Conservation (phyloP, 2,797 vertebrate species). For the Clarias pachynema region DNA sequence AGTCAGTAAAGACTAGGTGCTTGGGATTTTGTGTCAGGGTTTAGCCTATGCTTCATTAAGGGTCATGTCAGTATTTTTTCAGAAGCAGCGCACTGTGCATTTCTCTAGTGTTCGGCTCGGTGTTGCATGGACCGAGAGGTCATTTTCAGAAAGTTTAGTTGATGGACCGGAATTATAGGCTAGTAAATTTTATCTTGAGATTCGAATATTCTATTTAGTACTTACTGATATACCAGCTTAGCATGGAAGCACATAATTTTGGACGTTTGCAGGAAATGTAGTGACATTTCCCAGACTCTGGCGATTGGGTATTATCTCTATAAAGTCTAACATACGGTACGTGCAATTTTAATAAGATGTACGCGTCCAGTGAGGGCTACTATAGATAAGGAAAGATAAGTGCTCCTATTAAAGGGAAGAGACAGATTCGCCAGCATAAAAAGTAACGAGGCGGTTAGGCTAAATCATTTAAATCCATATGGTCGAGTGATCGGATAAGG, state of each 20-base stretch:
- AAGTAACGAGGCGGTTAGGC: slow-evolving; percentile 79
- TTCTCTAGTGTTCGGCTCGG: neutral
- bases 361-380: slow-evolving; percentile 28
- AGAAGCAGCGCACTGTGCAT: neutral
- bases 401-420: slow-evolving; percentile 73
- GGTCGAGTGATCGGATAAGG: slow-evolving; percentile 73
- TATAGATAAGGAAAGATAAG: slow-evolving; percentile 58
- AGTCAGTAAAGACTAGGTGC: slow-evolving; percentile 54
- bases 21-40: neutral
- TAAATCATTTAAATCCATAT: slow-evolving; percentile 84
- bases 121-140: neutral
- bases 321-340: neutral
- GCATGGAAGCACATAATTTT: neutral
- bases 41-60: neutral
- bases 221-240: neutral
- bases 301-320: neutral
- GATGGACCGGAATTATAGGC: neutral
- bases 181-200: neutral
- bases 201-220: neutral
- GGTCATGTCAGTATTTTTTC: neutral
- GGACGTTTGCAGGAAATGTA: neutral
- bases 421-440: slow-evolving; percentile 72
- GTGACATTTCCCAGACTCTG: neutral
- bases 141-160: neutral
- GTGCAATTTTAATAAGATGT: slow-evolving; percentile 20